These are phyloP conservation scores for Drosophila formosana DNA, from an alignment of 2,888 invertebrate genomes.

Conservation along the genomic window DNA sequence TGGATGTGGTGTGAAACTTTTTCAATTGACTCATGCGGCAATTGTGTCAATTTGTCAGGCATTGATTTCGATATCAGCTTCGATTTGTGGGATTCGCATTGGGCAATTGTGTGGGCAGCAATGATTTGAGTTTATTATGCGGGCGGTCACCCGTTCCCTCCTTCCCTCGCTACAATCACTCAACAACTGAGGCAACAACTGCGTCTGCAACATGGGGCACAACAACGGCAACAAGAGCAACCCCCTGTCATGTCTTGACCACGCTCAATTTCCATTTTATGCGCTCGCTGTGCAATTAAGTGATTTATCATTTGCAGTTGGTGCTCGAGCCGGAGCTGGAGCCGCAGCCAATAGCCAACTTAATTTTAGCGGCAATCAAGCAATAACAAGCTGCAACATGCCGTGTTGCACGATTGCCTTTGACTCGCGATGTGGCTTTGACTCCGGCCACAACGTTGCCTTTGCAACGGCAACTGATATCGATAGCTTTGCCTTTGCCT, in stretches of 20 bases:
- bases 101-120: constrained; percentile 68
- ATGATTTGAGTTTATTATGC: constrained; percentile 67
- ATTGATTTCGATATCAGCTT: constrained; percentile 77
- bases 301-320: constrained; percentile 78
- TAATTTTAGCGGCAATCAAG: constrained; percentile 80
- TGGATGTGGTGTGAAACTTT: constrained; percentile 58
- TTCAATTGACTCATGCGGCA: constrained; percentile 80
- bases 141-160: constrained; percentile 55
- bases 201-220: constrained; percentile 9
- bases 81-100: constrained; percentile 54
- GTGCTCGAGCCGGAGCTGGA: constrained; percentile 31
- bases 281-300: constrained; percentile 79
- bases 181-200: constrained; percentile 25
- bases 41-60: constrained; percentile 81
- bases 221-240: constrained; percentile 58
- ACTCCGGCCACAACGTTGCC: constrained; percentile 38
- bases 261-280: constrained; percentile 81
- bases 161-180: constrained; percentile 30
- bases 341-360: constrained; percentile 69
- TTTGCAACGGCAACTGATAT: constrained; percentile 70
- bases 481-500: constrained; percentile 77
- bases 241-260: constrained; percentile 70
- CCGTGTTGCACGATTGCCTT: constrained; percentile 81
- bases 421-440: constrained; percentile 64
- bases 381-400: constrained; percentile 80